These are phyloP conservation scores for Riparia riparia DNA, from an alignment of 2,113 vertebrate species.

Conservation along the genomic window DNA sequence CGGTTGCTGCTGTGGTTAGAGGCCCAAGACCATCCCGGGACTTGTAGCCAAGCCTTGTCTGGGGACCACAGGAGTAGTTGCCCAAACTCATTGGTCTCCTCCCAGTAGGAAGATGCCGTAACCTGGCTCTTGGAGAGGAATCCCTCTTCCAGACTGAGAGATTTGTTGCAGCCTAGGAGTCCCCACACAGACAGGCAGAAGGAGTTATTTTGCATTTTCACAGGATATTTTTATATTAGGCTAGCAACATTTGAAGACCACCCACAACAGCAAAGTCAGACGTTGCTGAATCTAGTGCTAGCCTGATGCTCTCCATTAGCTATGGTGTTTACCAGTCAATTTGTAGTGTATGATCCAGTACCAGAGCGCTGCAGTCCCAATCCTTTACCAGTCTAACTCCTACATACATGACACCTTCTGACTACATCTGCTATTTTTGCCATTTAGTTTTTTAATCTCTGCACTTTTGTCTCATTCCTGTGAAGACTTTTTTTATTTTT, in stretches of 20 bases:
- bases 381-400: conserved; percentile 1
- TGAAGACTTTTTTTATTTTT: neutral
- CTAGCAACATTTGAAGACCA: conserved; percentile 55
- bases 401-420: neutral
- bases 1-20: conserved; percentile 66
- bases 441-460: conserved; percentile 1
- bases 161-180: conserved; percentile 79
- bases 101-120: conserved; percentile 78
- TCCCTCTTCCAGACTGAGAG: conserved; percentile 69
- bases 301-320: conserved; percentile 29
- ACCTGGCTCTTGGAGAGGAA: conserved; percentile 64
- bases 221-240: conserved; percentile 56
- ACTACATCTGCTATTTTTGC: conserved; percentile 35
- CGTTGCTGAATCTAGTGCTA: conserved; percentile 25
- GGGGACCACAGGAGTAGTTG: conserved; percentile 72
- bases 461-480: conserved; percentile 5
- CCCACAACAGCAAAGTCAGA: conserved; percentile 49
- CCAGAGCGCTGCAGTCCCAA: neutral
- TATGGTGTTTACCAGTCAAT: conserved; percentile 18
- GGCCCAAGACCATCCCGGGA: conserved; percentile 72
- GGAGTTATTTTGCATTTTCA: conserved; percentile 46
- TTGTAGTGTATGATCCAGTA: neutral
- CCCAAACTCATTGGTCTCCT: conserved; percentile 66
- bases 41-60: conserved; percentile 66
- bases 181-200: conserved; percentile 17